Base-by-base conservation (phyloP, 2,888 invertebrate genomes). In the Lampropteryx suffumata region DNA sequence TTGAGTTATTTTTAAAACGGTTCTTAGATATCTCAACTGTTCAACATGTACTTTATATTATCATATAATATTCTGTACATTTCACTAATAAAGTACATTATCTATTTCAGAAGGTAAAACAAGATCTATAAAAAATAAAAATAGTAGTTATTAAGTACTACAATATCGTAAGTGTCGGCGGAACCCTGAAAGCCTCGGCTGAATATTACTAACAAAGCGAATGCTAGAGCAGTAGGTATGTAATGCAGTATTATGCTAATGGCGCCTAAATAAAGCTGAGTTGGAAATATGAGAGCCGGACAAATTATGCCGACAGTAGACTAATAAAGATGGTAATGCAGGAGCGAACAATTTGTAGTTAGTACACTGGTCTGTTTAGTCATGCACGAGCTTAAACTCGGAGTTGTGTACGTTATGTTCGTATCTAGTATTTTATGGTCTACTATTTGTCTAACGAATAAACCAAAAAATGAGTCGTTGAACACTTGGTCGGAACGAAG, bases 241-340 rank as follows among this genome's bases (percentile, higher is more conserved):
- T 52, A 82, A 83, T 79, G 74, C 75, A 73, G 76, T 71, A 79
- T 81, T 83, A 83, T 83, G 83, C 72, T 82, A 84, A 84, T 83
- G 73, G 59, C 48, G 66, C 76, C 81, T 81, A 84, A 84, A 84
- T 83, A 83, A 80, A 80, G 76, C 78, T 70, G 55, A 50, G 67
- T 68, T 72, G 71, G 75, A 80, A 79, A 82, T 82, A 84, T 84
- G 79, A 82, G 77, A 72, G 72, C 71, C 71, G 76, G 71, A 80
- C 80, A 82, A 81, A 84, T 81, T 82, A 81, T 76, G 67, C 69
- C 55, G 67, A 71, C 71, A 74, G 68, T 59, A 68, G 59, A 67
- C 79, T 81, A 83, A 83, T 84, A 80, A 79, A 82, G 77, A 83
- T 81, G 82, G 73, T 82, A 82, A 82, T 82, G 67, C 77, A 57